A percentile compares a stretch with the other conserved stretches of the same genome.
Conservation (phyloP, 2,888 invertebrate genomes). For the Drosophila yooni region DNA sequence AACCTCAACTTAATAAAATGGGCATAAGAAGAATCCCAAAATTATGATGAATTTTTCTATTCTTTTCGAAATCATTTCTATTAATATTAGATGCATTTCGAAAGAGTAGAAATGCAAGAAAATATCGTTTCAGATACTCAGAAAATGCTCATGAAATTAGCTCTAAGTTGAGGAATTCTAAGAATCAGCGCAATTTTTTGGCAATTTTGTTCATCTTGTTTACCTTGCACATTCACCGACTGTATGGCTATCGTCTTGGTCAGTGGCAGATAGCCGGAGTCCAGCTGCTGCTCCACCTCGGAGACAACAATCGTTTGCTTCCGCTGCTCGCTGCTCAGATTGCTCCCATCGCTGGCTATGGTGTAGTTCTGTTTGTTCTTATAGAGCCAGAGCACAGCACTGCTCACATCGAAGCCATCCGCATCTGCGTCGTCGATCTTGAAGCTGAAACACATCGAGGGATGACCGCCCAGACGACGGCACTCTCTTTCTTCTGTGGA, state of each 20-base stretch:
- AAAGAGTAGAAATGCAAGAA: neutral
- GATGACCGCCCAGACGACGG: conserved; percentile 84
- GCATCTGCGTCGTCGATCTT: conserved; percentile 91
- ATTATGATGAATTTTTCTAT: neutral
- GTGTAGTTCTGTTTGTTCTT: conserved; percentile 85
- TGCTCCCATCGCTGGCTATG: conserved; percentile 51
- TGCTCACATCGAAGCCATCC: conserved; percentile 90
- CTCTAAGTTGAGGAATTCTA: too few species aligned
- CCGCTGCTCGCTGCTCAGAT: conserved; percentile 29
- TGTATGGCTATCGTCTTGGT: conserved; percentile 92
- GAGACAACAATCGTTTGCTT: conserved; percentile 91
- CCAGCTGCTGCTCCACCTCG: conserved; percentile 91
- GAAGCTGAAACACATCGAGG: conserved; percentile 91
- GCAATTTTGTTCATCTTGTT: conserved; percentile 26
- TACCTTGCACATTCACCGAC: conserved; percentile 90
- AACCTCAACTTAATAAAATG: fast-evolving
- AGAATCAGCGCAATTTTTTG: neutral
- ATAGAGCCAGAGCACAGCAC: conserved; percentile 93
- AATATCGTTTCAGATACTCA: neutral
- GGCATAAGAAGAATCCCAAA: too few species aligned
- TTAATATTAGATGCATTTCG: neutral
- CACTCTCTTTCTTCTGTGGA: conserved; percentile 86
- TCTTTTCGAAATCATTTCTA: neutral
- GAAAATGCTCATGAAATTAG: neutral
- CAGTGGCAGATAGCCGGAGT: conserved; percentile 89